phyloP scores from a whole-genome alignment of 2,888 invertebrate genomes.

The Suillia variegata region DNA sequence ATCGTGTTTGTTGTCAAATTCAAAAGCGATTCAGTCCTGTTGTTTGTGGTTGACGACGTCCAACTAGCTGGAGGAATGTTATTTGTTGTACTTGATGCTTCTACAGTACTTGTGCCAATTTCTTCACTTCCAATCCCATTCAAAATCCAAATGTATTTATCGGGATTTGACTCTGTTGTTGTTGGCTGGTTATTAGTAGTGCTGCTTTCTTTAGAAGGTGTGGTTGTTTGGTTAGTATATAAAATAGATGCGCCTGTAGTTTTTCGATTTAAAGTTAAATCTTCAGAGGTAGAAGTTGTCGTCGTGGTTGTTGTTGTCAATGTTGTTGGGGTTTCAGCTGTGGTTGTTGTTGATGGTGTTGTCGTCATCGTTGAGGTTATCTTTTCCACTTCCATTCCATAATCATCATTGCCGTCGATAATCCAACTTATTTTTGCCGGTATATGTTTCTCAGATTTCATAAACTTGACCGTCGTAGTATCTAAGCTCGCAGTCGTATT shows the following conservation, averaged over 20 bases:
- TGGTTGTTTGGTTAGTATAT: too few relatives aligned
- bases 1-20: too few relatives aligned
- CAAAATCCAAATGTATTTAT: not conserved
- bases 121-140: constrained; percentile 13
- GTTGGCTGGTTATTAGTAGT: not conserved
- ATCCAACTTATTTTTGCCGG: constrained; percentile 49
- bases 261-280: too few relatives aligned
- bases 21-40: too few relatives aligned
- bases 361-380: constrained; percentile 8
- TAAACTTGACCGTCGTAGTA: constrained; percentile 15
- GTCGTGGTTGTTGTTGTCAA: not conserved
- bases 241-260: too few relatives aligned
- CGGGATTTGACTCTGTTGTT: not conserved
- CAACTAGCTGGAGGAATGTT: not conserved
- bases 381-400: constrained; percentile 30
- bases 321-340: not conserved
- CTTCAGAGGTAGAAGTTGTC: not conserved
- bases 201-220: too few relatives aligned
- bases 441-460: too few relatives aligned
- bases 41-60: too few relatives aligned
- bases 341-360: constrained; percentile 2
- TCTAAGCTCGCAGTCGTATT: constrained; percentile 13
- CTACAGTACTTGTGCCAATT: not conserved
- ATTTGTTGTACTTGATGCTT: not conserved
- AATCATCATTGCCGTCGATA: constrained; percentile 46